A percentile compares a stretch with the other conserved stretches of the same genome.
phyloP scores from a whole-genome alignment of 2,113 vertebrate species.

The Alexandromys fortis region DNA sequence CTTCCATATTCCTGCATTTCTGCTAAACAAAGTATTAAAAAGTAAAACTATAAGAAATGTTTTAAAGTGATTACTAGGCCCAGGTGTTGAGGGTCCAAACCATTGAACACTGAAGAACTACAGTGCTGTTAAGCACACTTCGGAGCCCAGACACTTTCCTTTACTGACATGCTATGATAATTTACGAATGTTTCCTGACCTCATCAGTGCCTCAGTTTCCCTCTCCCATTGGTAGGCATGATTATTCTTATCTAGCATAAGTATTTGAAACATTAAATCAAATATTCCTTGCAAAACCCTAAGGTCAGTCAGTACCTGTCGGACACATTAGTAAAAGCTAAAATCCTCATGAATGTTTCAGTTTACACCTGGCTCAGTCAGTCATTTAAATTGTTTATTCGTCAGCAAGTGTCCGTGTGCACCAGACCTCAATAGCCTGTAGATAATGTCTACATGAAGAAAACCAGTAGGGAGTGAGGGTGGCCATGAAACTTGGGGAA shows the following conservation, averaged over 20 bases:
- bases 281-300: background rate
- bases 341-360: background rate
- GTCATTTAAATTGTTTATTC: background rate
- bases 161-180: background rate
- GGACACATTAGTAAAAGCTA: background rate
- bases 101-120: background rate
- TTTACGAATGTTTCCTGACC: background rate
- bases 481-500: background rate
- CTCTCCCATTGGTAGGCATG: no score
- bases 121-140: background rate
- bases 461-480: background rate
- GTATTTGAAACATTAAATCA: background rate
- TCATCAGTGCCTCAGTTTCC: background rate
- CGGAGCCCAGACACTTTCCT: no score
- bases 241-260: background rate
- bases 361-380: background rate
- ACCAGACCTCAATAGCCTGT: background rate
- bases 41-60: background rate
- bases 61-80: background rate
- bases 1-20: background rate
- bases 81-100: background rate
- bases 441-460: background rate
- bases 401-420: background rate
- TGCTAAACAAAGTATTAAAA: background rate
- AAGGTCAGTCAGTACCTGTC: background rate